Conservation (phyloP, 2,797 vertebrate species). For the Eospalax fontanierii region DNA sequence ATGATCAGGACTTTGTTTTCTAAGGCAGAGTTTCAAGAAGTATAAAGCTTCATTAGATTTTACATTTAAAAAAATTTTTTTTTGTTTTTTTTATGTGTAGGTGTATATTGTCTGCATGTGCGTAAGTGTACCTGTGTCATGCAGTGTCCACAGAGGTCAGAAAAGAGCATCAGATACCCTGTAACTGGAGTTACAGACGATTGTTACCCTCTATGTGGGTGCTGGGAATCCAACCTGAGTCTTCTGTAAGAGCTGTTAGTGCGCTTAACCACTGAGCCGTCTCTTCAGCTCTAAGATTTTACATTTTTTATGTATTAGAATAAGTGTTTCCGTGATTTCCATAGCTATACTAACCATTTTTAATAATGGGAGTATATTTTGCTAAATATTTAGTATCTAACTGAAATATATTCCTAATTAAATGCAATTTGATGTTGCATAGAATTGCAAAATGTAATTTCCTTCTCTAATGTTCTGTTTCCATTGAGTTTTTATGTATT, state of each 20-base stretch:
- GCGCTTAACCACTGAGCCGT: too few relatives aligned
- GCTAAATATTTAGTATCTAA: neutral
- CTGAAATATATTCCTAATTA: slow-evolving; percentile 56
- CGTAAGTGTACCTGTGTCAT: too few relatives aligned
- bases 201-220: too few relatives aligned
- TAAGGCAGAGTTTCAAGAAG: slow-evolving; percentile 15
- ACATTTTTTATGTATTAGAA: slow-evolving; percentile 12
- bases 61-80: neutral
- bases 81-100: too few relatives aligned
- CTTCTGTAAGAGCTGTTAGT: too few relatives aligned
- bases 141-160: too few relatives aligned
- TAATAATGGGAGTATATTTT: slow-evolving; percentile 21
- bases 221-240: too few relatives aligned
- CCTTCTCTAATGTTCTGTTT: neutral
- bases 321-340: neutral
- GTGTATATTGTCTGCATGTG: too few relatives aligned
- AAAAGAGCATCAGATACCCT: too few relatives aligned
- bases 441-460: too few relatives aligned
- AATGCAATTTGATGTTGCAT: slow-evolving; percentile 39
- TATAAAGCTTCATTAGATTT: neutral
- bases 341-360: neutral
- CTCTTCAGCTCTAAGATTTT: too few relatives aligned
- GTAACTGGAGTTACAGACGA: too few relatives aligned
- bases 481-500: slow-evolving; percentile 6
- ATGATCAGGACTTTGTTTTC: slow-evolving; percentile 54